Evolutionary conservation across 2,113 vertebrate genomes (phyloP).

Genomic region (Pollimyrus isidori): DNA sequence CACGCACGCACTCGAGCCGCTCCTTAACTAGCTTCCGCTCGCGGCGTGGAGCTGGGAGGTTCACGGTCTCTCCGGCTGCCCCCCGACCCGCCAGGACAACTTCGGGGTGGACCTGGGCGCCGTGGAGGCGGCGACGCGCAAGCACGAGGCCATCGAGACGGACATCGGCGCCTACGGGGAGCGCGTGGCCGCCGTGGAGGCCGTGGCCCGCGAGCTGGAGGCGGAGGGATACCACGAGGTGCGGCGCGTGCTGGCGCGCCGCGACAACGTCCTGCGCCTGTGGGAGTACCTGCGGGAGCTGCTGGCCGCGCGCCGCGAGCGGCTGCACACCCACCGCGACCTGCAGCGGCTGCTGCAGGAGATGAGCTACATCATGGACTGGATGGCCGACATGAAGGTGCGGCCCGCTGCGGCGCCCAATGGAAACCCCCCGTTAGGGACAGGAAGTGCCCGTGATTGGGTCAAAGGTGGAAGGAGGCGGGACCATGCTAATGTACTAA

Average conservation of each 20-base stretch:
- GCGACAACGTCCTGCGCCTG: constrained; percentile 78
- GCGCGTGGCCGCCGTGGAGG: constrained; percentile 80
- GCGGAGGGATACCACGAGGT: constrained; percentile 83
- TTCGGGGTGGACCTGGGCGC: constrained; percentile 81
- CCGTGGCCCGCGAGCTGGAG: constrained; percentile 83
- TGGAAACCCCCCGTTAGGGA: not conserved
- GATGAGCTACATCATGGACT: constrained; percentile 86
- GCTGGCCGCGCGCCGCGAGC: constrained; percentile 71
- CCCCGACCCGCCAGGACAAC: constrained; percentile 68
- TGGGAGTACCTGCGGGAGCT: constrained; percentile 86
- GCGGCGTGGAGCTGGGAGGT: not conserved
- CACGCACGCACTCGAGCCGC: not conserved
- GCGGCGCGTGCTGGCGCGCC: constrained; percentile 65
- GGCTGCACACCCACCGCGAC: constrained; percentile 72
- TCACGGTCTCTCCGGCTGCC: not conserved
- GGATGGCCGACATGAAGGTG: constrained; percentile 95
- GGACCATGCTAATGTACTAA: not conserved
- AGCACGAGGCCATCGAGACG: constrained; percentile 92
- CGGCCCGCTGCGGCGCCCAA: not conserved
- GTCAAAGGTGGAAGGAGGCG: not conserved
- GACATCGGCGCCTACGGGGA: constrained; percentile 88
- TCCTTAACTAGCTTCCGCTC: not conserved
- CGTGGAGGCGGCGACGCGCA: constrained; percentile 85
- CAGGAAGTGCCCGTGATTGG: not conserved
- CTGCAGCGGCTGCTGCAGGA: constrained; percentile 84